phyloP scores from a whole-genome alignment of 2,113 vertebrate genomes.

The Platichthys stellatus region DNA sequence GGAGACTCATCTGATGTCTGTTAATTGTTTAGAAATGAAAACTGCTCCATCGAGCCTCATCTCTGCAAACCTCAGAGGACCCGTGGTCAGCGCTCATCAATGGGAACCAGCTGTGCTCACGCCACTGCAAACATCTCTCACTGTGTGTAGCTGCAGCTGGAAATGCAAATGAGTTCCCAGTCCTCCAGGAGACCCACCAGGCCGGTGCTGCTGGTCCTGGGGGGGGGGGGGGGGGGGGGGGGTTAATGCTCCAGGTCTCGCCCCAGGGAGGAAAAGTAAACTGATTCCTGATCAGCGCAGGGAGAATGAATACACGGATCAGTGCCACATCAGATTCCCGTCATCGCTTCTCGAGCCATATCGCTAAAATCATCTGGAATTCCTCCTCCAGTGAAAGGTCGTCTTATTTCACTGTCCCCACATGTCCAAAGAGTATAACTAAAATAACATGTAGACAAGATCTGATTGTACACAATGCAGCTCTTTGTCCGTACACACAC shows the following conservation, averaged over 20 bases:
- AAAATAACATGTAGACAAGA: background rate
- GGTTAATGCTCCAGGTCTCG: background rate
- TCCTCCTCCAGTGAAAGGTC: conserved; percentile 4
- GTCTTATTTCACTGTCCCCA: conserved; percentile 12
- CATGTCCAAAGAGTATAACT: conserved; percentile 23
- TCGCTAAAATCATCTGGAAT: conserved; percentile 8
- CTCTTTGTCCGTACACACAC: conserved; percentile 25
- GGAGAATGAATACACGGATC: background rate
- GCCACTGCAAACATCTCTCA: conserved; percentile 32
- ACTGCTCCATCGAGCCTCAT: conserved; percentile 15
- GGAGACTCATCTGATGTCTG: background rate
- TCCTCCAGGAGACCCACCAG: background rate
- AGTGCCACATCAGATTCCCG: background rate
- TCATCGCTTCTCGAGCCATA: background rate
- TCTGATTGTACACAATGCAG: conserved; percentile 9
- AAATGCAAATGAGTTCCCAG: conserved; percentile 4
- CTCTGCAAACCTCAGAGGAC: conserved; percentile 25
- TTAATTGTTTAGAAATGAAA: conserved; percentile 15
- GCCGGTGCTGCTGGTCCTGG: conserved; percentile 1
- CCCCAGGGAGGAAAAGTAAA: background rate
- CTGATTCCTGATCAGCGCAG: background rate
- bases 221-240: conserved; percentile 2
- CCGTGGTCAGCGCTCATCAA: conserved; percentile 34
- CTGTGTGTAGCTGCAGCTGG: conserved; percentile 30
- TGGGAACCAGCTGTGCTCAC: conserved; percentile 38